Percentiles rank a stretch among this genome's conserved stretches.
phyloP scores from a whole-genome alignment of 1,140 invertebrate species.

The Varroa destructor region DNA sequence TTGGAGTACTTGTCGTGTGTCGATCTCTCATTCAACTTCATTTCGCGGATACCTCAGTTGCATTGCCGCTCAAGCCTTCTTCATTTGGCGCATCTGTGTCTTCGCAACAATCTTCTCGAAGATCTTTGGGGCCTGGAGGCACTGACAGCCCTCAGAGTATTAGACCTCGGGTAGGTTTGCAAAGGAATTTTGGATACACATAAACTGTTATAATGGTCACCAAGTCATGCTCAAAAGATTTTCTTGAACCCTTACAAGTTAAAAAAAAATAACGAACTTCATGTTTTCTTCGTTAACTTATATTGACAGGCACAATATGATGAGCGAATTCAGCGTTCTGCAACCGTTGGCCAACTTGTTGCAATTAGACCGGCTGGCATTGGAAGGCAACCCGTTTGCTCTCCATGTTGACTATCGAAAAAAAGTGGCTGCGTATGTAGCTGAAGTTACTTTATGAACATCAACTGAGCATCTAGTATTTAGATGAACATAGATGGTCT shows the following conservation, averaged over 20 bases:
- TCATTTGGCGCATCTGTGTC: background rate
- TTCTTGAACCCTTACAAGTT: too few species aligned
- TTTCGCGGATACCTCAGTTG: background rate
- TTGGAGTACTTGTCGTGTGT: conserved; percentile 6
- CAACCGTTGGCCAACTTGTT: conserved; percentile 6
- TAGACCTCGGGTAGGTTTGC: background rate
- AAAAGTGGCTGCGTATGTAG: background rate
- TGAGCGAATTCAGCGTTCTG: conserved; percentile 6
- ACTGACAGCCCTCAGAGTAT: conserved; percentile 8
- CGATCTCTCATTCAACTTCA: conserved; percentile 24
- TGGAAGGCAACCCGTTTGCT: background rate
- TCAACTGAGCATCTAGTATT: background rate
- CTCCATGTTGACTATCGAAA: conserved; percentile 3
- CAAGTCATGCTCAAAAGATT: too few species aligned
- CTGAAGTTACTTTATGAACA: background rate
- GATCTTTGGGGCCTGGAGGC: conserved; percentile 8
- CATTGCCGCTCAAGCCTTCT: conserved; percentile 17
- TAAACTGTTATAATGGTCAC: too few species aligned
- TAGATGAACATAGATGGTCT: too few species aligned
- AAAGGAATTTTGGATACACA: too few species aligned
- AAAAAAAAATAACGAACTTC: too few species aligned
- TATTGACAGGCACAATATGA: background rate
- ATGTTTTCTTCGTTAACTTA: too few species aligned
- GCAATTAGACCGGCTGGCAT: background rate
- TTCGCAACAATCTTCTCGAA: conserved; percentile 19